Evolutionary conservation across 2,113 vertebrate species (phyloP), one percentile per base, ranked within the genome.

Genomic region (Sphaerodactylus townsendi): DNA sequence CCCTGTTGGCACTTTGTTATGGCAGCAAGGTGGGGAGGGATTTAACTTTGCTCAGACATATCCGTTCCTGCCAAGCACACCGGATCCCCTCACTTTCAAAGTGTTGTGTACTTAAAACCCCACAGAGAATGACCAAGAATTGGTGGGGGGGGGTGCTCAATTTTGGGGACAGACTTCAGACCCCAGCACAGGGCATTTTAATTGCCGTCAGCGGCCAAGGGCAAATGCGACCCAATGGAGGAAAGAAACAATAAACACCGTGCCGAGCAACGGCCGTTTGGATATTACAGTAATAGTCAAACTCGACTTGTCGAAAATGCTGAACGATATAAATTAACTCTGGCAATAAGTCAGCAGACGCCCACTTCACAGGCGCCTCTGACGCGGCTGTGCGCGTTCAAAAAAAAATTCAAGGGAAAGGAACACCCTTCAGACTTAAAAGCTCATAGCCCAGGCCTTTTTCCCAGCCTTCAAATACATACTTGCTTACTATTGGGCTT

Each of bases 381-480:
- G 37, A 30, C 79, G 46, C 46, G 59, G 37, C 46, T 77, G 41
- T 39, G 76, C 15, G 69, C 11, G 35, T 62, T 59, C 23, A 28
- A 30, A 48, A 15, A 44, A 33, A 9, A 23, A n/a, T n/a, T n/a
- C 37, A 39, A 72, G 53, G 48, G n/a, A 39, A 48, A 64, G 56
- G 35, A 25, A 56, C 17, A 9, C 19, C 64, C 73, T 81, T 56
- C 37, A 73, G 56, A 80, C 10, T 66, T 79, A 74, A 39, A 3
- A 21, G 46, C 17, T 46, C 78, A 11, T 66, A 28, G 35, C 77
- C 53, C 37, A 80, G 19, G 44, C 64, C 46, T 30, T 85, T 85
- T 79, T 85, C 59, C 37, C 44, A 78, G 17, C 41, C 59, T 85
- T 85, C 68, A 81, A 81, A 59, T 39, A 81, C 74, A 74, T 75